Conservation (phyloP, 2,113 vertebrate species). For the Australoheros scitulus region DNA sequence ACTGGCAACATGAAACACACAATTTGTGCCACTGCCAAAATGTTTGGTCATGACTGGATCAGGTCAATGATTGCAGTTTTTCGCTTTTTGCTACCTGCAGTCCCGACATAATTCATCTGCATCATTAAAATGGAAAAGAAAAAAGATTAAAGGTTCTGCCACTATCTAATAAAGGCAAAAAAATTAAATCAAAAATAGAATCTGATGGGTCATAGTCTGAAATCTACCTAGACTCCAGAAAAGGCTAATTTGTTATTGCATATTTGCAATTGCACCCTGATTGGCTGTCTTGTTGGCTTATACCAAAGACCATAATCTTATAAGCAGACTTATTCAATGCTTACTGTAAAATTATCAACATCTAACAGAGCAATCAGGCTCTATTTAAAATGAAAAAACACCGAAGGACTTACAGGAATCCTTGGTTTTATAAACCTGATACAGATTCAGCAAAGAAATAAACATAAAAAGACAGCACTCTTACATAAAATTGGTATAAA, state of each 20-base stretch:
- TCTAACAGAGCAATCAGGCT: no score
- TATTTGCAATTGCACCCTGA: no score
- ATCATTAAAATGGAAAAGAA: not conserved
- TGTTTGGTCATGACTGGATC: no score
- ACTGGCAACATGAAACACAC: accelerated
- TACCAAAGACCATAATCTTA: no score
- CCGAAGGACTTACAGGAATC: not conserved
- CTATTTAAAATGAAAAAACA: not conserved
- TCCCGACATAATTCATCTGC: not conserved
- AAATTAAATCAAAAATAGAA: not conserved
- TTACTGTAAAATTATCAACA: no score
- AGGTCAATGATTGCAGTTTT: no score
- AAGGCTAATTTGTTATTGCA: no score
- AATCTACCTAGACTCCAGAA: not conserved
- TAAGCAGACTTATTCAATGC: no score
- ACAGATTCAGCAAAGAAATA: not conserved
- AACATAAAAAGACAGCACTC: not conserved
- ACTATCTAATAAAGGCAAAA: not conserved
- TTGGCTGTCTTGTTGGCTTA: no score
- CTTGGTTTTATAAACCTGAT: not conserved
- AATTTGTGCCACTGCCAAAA: not conserved
- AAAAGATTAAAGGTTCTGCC: not conserved
- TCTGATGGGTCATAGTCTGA: not conserved
- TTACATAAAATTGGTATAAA: no score
- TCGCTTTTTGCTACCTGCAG: not conserved